phyloP scores from a whole-genome alignment of 2,113 vertebrate genomes.

The Pseudolaguvia tuberculata region DNA sequence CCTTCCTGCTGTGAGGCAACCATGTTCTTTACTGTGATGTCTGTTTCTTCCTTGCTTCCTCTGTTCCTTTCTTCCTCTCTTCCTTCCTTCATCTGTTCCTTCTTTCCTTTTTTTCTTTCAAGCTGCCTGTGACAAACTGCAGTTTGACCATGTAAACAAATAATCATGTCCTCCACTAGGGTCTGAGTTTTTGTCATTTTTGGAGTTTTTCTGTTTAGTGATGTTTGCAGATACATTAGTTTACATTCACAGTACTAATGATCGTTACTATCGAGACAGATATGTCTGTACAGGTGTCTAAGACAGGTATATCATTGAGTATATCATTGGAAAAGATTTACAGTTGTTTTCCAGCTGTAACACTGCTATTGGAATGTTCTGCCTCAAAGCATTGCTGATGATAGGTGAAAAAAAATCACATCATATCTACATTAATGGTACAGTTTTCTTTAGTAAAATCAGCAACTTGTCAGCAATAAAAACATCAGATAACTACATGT shows the following conservation, averaged over 20 bases:
- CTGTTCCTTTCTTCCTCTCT: too few relatives aligned
- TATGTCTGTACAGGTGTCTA: slow-evolving; percentile 5
- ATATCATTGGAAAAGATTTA: slow-evolving; percentile 16
- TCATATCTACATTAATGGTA: not conserved
- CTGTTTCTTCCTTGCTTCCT: too few relatives aligned
- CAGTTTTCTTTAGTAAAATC: not conserved
- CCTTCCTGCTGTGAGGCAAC: too few relatives aligned
- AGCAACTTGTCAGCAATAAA: not conserved
- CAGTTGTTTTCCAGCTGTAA: not conserved
- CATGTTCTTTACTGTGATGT: too few relatives aligned
- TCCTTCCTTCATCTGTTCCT: too few relatives aligned
- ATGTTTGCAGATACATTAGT: not conserved
- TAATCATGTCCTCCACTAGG: not conserved
- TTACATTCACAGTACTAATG: not conserved
- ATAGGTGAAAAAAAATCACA: not conserved
- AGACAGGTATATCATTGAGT: not conserved
- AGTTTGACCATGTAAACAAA: too few relatives aligned
- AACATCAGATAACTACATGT: not conserved
- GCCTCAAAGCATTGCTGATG: slow-evolving; percentile 12
- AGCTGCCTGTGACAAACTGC: too few relatives aligned
- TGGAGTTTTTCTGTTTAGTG: not conserved
- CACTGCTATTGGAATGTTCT: not conserved
- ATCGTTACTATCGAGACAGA: not conserved
- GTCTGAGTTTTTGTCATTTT: not conserved
- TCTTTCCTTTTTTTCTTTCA: too few relatives aligned